A percentile compares a stretch with the other conserved stretches of the same genome.
These are phyloP conservation scores for Drosophila ambigua DNA, from an alignment of 1,140 invertebrate genomes.

Conservation along the genomic window DNA sequence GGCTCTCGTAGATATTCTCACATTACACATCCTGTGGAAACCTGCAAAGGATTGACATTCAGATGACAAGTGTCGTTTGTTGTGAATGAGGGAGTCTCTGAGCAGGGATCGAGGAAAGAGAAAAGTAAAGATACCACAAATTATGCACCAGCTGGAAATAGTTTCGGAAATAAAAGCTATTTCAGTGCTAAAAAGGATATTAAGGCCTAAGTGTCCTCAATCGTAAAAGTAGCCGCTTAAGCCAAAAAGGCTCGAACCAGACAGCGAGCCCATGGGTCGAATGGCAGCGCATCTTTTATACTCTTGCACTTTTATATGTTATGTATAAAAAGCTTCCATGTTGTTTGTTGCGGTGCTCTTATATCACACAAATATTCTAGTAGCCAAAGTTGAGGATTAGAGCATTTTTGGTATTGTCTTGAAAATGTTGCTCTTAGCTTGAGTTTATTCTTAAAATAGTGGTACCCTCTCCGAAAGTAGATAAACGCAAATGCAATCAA, in stretches of 20 bases:
- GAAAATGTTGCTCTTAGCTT: background rate
- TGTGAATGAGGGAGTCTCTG: constrained; percentile 3
- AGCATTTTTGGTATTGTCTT: too few species aligned
- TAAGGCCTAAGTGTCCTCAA: constrained; percentile 75
- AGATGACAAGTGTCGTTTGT: constrained; percentile 70
- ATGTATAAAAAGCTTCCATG: background rate
- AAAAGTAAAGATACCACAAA: constrained; percentile 27
- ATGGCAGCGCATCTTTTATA: background rate
- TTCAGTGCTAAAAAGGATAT: constrained; percentile 71
- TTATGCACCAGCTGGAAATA: constrained; percentile 64
- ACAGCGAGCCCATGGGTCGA: too few species aligned
- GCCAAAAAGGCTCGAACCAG: constrained; percentile 21
- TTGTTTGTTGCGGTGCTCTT: too few species aligned
- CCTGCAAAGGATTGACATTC: constrained; percentile 77
- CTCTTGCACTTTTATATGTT: constrained; percentile 5
- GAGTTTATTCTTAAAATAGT: background rate
- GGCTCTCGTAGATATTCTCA: constrained; percentile 38
- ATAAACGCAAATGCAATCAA: constrained; percentile 67
- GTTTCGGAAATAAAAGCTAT: constrained; percentile 62
- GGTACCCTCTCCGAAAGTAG: constrained; percentile 10
- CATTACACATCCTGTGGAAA: constrained; percentile 76
- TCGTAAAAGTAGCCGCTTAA: constrained; percentile 60
- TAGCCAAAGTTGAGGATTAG: too few species aligned
- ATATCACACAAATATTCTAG: too few species aligned
- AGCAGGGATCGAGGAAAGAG: background rate